phyloP scores from a whole-genome alignment of 2,888 invertebrate genomes.

The Drosophila borealis region DNA sequence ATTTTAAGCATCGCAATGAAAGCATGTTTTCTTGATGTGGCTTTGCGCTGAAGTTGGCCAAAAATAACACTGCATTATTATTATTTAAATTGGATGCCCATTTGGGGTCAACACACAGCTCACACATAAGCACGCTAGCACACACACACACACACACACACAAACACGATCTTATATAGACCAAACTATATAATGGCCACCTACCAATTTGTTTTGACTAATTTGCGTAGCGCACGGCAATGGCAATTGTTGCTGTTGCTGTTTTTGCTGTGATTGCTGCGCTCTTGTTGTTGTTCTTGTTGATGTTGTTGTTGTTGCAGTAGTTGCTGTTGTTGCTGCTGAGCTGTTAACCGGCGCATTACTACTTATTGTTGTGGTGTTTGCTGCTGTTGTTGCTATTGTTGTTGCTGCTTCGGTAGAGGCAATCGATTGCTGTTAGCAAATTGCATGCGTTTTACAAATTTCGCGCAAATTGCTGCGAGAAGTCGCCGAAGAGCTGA shows the following conservation, averaged over 20 bases:
- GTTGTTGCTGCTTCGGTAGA: conserved; percentile 48
- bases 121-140: neutral
- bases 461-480: conserved; percentile 64
- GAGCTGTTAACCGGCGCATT: conserved; percentile 51
- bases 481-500: conserved; percentile 30
- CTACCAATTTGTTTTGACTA: conserved; percentile 77
- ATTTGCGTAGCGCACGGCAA: conserved; percentile 64
- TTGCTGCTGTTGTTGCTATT: conserved; percentile 39
- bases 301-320: conserved; percentile 31
- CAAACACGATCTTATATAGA: conserved; percentile 27
- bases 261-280: conserved; percentile 45
- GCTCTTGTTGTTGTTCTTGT: conserved; percentile 36
- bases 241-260: conserved; percentile 57
- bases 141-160: conserved; percentile 3
- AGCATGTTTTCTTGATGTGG: neutral
- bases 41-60: neutral
- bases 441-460: conserved; percentile 65
- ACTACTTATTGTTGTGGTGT: conserved; percentile 52
- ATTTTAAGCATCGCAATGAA: neutral
- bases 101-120: neutral
- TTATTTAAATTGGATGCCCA: conserved; percentile 9
- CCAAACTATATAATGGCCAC: conserved; percentile 54
- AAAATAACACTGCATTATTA: conserved; percentile 8
- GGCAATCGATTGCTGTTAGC: conserved; percentile 71
- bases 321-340: conserved; percentile 48